These are phyloP conservation scores for Bradypodion pumilum DNA, from an alignment of 2,797 vertebrate genomes.

Conservation along the genomic window DNA sequence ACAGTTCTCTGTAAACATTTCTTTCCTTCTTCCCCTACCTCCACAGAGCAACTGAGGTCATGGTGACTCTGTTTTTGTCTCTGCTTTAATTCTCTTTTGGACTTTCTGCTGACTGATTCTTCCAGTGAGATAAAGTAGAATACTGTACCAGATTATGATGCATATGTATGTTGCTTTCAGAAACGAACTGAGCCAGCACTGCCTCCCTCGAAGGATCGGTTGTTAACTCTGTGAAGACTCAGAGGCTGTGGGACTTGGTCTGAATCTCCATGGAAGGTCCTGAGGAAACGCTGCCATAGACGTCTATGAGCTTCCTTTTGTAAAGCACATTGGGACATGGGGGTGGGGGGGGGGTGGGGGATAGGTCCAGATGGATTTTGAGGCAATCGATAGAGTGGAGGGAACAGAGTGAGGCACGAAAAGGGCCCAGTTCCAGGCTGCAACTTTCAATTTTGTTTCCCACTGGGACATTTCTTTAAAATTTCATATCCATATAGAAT, in stretches of 20 bases:
- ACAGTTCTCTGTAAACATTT: neutral
- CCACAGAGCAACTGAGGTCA: conserved; percentile 16
- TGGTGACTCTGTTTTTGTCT: neutral
- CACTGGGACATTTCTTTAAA: conserved; percentile 67
- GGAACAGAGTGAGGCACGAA: conserved; percentile 32
- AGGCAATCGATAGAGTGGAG: neutral
- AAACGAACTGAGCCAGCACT: conserved; percentile 72
- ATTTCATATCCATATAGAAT: conserved; percentile 70
- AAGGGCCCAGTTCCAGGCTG: conserved; percentile 34
- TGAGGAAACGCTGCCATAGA: conserved; percentile 44
- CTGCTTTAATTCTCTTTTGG: neutral
- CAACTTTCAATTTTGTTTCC: conserved; percentile 71
- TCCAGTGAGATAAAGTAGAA: neutral
- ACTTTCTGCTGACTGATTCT: conserved; percentile 1
- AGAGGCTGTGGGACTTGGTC: conserved; percentile 46
- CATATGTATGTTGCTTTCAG: conserved; percentile 66
- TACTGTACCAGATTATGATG: conserved; percentile 48
- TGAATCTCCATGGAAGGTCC: conserved; percentile 51
- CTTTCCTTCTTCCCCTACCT: no score
- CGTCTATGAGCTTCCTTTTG: conserved; percentile 50
- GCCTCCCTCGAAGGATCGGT: conserved; percentile 58
- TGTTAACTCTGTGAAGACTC: conserved; percentile 62
- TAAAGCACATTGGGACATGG: conserved; percentile 21
- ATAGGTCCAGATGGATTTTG: conserved; percentile 10
- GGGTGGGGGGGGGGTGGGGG: conserved; percentile 1